Base-by-base conservation (phyloP, 2,888 invertebrate species). In the Caenorhabditis angaria region DNA sequence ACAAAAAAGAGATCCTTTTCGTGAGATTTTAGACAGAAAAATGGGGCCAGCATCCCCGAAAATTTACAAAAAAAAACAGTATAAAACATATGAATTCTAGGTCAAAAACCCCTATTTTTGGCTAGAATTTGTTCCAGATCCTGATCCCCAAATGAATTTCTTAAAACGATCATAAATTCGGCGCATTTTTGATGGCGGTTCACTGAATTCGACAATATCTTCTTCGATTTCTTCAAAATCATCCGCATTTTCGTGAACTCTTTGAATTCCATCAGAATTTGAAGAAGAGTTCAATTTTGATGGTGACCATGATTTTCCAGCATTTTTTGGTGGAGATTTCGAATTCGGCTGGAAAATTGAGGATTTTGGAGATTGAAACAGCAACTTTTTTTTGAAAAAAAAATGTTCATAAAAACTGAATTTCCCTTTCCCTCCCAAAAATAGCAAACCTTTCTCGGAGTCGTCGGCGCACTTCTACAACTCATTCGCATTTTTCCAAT, bases 121-220 rank as follows among this genome's bases (percentile, higher is more conserved):
- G 14, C 22, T 20, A 5, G 22, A 27, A 56, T 4, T 4, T 24
- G 47, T 41, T 32, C 32, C 32, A 14, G 14, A 18, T 14, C 14
- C 41, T 10, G 41, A 41, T 3, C 58, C 35, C 57, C 76, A 72
- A 28, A 78, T 59, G n/a, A 78, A 51, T 22, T 66, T 65, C n/a
- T 60, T 61, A 59, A 78, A 55, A 47, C 74, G 76, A 8, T 74
- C 76, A 48, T 65, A 72, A 32, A 78, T 66, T 29, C 70, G 54
- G 8, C 78, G 63, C 0, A 78, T 78, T 22, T 78, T 78, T 27
- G 73, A 73, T 20, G 78, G 78, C 24, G 78, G 78, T 61, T 76
- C 76, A 22, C 53, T 6, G 8, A 18, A 5, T 5, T 61, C 70
- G 22, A 61, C 18, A 2, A 41, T 47, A 20, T 57, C n/a, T n/a